Evolutionary conservation across 2,888 invertebrate species (phyloP).

Genomic region (Metopia argyrocephala): DNA sequence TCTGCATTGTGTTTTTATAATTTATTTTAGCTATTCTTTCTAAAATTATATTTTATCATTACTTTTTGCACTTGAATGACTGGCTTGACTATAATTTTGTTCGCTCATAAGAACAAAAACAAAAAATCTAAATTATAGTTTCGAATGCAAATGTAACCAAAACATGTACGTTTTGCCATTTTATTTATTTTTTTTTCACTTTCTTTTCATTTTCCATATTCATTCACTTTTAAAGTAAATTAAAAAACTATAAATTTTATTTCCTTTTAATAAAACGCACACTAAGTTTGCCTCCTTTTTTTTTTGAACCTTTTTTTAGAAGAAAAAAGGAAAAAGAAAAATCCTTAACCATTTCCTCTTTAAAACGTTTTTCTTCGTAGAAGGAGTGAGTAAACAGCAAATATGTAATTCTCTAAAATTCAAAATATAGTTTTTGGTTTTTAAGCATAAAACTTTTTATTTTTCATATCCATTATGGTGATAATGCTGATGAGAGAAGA

Average conservation of each 20-base stretch:
- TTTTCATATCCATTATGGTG: no score
- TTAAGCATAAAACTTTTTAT: constrained; percentile 29
- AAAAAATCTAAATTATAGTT: constrained; percentile 2
- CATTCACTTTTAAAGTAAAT: constrained; percentile 46
- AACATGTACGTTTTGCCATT: constrained; percentile 21
- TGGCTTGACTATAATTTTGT: constrained; percentile 13
- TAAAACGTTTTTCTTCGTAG: not conserved
- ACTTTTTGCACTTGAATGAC: constrained; percentile 48
- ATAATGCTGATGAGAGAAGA: no score
- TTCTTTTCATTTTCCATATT: not conserved
- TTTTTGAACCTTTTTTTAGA: constrained; percentile 1
- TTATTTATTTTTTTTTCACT: no score
- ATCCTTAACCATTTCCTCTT: constrained; percentile 34
- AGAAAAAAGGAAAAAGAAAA: constrained; percentile 11
- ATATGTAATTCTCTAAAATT: constrained; percentile 26
- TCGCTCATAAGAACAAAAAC: constrained; percentile 1
- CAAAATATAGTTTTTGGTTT: constrained; percentile 33
- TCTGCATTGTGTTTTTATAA: not conserved
- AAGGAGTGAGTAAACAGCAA: constrained; percentile 20
- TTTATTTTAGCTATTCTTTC: not conserved
- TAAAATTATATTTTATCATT: constrained; percentile 45
- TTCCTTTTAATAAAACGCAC: constrained; percentile 24
- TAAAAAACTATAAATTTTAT: constrained; percentile 58
- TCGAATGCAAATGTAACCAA: constrained; percentile 6
- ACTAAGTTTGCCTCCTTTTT: not conserved